Conservation (phyloP, 2,888 invertebrate species). For the Lamellibrachia columna region DNA sequence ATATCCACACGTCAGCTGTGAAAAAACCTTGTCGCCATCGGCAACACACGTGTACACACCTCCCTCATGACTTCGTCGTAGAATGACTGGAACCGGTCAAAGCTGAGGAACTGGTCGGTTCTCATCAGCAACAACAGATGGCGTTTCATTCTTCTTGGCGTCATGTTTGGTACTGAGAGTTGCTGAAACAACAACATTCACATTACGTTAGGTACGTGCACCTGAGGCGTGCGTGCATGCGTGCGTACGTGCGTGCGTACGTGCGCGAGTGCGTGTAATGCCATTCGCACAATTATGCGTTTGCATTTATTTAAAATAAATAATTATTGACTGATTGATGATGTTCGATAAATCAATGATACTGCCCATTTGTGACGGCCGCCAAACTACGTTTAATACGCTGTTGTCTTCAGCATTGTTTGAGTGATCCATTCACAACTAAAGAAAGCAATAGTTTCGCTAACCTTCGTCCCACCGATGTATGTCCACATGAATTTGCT, state of each 20-base stretch:
- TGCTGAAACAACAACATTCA: not conserved
- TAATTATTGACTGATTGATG: no score
- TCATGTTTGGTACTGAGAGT: conserved; percentile 38
- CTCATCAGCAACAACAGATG: conserved; percentile 49
- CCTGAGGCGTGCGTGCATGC: not conserved
- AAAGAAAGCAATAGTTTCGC: not conserved
- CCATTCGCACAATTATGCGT: not conserved
- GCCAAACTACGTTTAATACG: no score
- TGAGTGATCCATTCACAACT: no score
- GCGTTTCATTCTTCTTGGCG: conserved; percentile 44
- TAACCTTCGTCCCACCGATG: conserved; percentile 52
- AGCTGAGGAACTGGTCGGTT: conserved; percentile 46
- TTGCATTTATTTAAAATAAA: no score
- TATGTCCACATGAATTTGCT: conserved; percentile 57
- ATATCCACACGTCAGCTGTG: not conserved
- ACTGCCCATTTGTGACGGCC: no score
- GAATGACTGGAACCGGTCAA: conserved; percentile 53
- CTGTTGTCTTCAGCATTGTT: no score
- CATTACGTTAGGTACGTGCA: not conserved
- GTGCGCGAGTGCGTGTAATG: not conserved
- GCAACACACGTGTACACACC: conserved; percentile 37
- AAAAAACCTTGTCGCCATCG: not conserved
- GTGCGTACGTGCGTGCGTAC: not conserved
- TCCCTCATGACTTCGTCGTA: conserved; percentile 50
- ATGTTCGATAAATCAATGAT: no score